Percentiles rank a stretch among this genome's conserved stretches.
These are phyloP conservation scores for Drosophila neutralis DNA, from an alignment of 2,888 invertebrate species.

Conservation along the genomic window DNA sequence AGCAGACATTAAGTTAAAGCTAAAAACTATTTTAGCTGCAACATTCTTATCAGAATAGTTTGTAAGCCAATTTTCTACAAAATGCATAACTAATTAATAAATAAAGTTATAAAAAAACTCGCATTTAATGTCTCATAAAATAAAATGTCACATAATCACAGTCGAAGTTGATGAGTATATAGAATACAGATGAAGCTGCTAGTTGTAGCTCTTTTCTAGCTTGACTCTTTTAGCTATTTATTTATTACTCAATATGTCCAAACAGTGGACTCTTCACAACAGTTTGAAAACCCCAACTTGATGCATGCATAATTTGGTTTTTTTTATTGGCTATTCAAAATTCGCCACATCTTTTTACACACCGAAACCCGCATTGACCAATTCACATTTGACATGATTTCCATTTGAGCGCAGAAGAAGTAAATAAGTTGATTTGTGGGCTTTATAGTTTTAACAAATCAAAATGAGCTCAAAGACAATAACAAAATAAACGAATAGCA, in stretches of 20 bases:
- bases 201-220: neutral
- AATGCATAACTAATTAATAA: neutral
- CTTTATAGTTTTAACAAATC: conserved; percentile 33
- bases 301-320: conserved; percentile 24
- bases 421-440: conserved; percentile 8
- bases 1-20: neutral
- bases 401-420: conserved; percentile 5
- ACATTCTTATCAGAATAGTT: neutral
- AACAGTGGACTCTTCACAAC: neutral
- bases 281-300: conserved; percentile 54
- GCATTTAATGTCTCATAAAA: neutral
- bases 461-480: conserved; percentile 35
- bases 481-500: conserved; percentile 18
- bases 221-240: neutral
- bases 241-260: neutral
- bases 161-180: neutral
- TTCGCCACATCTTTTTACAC: conserved; percentile 51
- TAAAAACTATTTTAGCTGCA: neutral
- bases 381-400: conserved; percentile 36
- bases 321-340: conserved; percentile 30
- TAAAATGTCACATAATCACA: neutral
- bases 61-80: neutral
- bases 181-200: neutral
- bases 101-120: neutral
- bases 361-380: conserved; percentile 38